phyloP scores from a whole-genome alignment of 2,113 vertebrate species.

The Piaya cayana region DNA sequence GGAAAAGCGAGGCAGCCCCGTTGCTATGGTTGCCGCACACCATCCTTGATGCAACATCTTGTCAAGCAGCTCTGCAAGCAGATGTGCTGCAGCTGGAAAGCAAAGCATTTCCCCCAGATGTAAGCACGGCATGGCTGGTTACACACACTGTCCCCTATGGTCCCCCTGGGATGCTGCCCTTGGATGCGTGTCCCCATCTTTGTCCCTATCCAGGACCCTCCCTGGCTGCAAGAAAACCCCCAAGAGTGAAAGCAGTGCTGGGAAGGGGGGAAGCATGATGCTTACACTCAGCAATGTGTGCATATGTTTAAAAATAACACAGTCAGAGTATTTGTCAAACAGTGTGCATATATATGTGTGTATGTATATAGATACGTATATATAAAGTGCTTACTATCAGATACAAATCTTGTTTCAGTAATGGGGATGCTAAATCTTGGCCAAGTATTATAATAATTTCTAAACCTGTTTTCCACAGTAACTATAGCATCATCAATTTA shows the following conservation, averaged over 20 bases:
- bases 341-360: fast-evolving
- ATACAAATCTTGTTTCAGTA: not conserved
- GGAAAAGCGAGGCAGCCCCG: not conserved
- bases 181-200: fast-evolving
- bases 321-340: not conserved
- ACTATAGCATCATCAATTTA: not conserved
- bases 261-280: not conserved
- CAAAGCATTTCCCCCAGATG: not conserved
- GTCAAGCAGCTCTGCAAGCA: not conserved
- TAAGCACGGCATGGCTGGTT: not conserved
- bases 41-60: not conserved
- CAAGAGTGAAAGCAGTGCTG: not conserved
- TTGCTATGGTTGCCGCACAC: conserved; percentile 39
- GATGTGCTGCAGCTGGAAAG: conserved; percentile 41
- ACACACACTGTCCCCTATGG: not conserved
- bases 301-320: not conserved
- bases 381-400: not conserved
- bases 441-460: not conserved
- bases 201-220: not conserved
- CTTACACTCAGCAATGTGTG: not conserved
- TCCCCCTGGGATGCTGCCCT: not conserved
- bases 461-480: not conserved
- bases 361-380: fast-evolving
- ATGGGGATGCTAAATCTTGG: not conserved
- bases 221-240: not conserved